Evolutionary conservation across 2,888 invertebrate species (phyloP), one percentile per base, ranked within the genome.

Genomic region (Drosophila suboccidentalis): DNA sequence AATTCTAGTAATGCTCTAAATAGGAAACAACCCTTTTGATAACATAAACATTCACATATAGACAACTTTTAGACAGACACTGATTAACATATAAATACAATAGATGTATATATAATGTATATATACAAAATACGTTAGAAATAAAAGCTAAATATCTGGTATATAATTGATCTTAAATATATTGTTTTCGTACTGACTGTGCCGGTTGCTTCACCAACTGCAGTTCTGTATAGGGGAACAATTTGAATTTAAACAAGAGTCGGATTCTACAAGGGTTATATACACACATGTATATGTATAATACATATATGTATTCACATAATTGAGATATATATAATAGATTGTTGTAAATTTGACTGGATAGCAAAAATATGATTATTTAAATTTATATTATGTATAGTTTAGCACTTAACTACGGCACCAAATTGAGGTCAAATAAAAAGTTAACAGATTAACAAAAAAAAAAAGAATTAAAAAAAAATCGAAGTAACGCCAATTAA

Each of bases 301-400:
- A 2, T 39, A 8, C 3, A 44, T 13, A 22, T 44, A 22, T 44
- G 22, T 44, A 44, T 44, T 44, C 44, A 44, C 44, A 44, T n/a
- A 9, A 34, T 50, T 50, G 44, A 65, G 57, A 58, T 51, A 72
- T 64, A 72, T 64, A 50, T 26, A 39, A 43, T 58, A 15, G 32
- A 17, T 71, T 59, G 38, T 58, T n/a, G 15, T 71, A 59, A 46
- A 51, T 55, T 74, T 36, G 22, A 51, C 26, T 41, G 57, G 38
- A 22, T 68, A 61, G 55, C 68, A 74, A 75, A 68, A 68, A 68
- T 67, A 68, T 46, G 6, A 50, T n/a, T 38, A 38, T n/a, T n/a
- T 2, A 0, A 38, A 34, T 50, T 50, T 36, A 4, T 58, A 43
- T 50, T 39, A 55, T 13, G 8, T 44, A 41, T 22, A 36, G 50